Evolutionary conservation across 2,888 invertebrate genomes (phyloP).

Genomic region (Frankliniella fusca): DNA sequence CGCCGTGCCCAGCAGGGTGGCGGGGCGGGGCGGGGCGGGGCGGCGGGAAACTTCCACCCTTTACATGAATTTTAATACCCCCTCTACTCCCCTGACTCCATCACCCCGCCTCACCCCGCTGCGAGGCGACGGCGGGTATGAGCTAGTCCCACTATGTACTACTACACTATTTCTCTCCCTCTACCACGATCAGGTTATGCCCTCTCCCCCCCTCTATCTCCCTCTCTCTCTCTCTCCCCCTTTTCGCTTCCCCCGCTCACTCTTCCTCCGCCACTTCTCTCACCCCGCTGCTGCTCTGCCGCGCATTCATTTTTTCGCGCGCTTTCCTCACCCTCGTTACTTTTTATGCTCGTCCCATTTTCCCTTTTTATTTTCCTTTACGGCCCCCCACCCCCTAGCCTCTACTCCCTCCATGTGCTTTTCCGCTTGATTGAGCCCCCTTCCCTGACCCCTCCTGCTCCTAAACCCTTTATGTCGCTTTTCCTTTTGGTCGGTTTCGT

Average conservation of each 20-base stretch:
- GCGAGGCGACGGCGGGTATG: too few relatives aligned
- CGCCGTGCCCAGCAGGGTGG: neutral
- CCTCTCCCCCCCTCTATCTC: neutral
- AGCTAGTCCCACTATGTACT: too few relatives aligned
- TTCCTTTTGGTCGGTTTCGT: too few relatives aligned
- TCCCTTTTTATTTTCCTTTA: too few relatives aligned
- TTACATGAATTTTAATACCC: neutral
- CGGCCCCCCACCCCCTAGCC: too few relatives aligned
- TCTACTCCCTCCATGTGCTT: too few relatives aligned
- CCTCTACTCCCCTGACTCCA: neutral
- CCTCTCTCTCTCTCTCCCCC: neutral
- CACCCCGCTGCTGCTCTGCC: neutral
- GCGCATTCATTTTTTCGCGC: neutral
- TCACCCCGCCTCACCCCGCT: neutral
- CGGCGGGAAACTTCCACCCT: neutral
- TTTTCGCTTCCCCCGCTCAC: neutral
- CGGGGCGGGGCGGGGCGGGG: neutral
- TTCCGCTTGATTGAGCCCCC: too few relatives aligned
- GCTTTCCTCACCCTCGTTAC: neutral
- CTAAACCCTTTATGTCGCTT: too few relatives aligned
- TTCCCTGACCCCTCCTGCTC: too few relatives aligned
- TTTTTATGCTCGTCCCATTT: constrained; percentile 10
- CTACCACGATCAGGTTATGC: neutral
- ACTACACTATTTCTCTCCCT: too few relatives aligned
- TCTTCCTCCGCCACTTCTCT: neutral